Percentiles rank a stretch among this genome's conserved stretches.
Conservation (phyloP, 1,140 invertebrate species). For the Holcopasites calliopsidis region DNA sequence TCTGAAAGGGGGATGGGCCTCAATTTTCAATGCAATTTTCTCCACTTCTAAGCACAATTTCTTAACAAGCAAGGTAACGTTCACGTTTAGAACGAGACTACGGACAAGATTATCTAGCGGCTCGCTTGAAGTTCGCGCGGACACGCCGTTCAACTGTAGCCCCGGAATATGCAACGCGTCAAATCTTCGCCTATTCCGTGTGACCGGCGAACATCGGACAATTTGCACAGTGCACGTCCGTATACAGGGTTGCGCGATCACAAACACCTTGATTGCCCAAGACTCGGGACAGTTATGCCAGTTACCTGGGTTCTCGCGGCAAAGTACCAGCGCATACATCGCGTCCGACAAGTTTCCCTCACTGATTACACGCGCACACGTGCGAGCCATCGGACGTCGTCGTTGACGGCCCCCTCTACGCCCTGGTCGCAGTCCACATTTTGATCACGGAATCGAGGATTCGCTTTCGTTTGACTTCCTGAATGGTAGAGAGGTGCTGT, state of each 20-base stretch:
- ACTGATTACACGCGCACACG: slow-evolving; percentile 25
- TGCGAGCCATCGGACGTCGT: not conserved
- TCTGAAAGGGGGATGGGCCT: not conserved
- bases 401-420: slow-evolving; percentile 1
- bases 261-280: slow-evolving; percentile 63
- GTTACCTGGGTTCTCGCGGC: slow-evolving; percentile 62
- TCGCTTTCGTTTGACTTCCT: slow-evolving; percentile 67
- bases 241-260: slow-evolving; percentile 31
- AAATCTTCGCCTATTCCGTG: slow-evolving; percentile 38
- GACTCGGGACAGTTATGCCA: slow-evolving; percentile 60
- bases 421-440: slow-evolving; percentile 25
- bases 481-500: slow-evolving; percentile 32
- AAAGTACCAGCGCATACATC: slow-evolving; percentile 54
- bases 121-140: slow-evolving; percentile 14
- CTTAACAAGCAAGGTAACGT: no score
- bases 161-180: slow-evolving; percentile 37
- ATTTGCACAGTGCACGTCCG: not conserved
- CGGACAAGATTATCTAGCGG: slow-evolving; percentile 37
- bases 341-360: slow-evolving; percentile 64
- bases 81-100: slow-evolving; percentile 17
- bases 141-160: slow-evolving; percentile 29
- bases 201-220: not conserved
- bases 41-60: no score
- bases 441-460: slow-evolving; percentile 28
- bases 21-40: not conserved